Evolutionary conservation across 2,888 invertebrate genomes (phyloP), one percentile per base, ranked within the genome.

Genomic region (Camptogramma bilineatum): DNA sequence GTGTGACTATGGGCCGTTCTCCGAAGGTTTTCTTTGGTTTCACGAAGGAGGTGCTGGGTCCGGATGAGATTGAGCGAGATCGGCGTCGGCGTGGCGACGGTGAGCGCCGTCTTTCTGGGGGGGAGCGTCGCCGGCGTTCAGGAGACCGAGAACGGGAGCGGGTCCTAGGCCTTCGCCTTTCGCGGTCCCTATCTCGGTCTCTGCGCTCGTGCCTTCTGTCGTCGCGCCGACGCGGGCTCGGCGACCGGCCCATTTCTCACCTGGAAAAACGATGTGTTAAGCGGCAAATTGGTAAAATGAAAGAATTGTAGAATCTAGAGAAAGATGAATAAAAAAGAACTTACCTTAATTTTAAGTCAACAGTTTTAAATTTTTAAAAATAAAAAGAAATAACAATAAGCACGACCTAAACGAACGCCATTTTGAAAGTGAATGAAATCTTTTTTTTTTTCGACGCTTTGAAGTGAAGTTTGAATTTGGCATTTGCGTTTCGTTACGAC

Each of bases 1-100:
- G 98, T 79, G 95, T 94, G 70, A 96, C 94, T 72, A 94, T 94
- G 17, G 96, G 96, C 58, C 95, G 94, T 75, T 95, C 95, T 31
- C 87, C 84, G 70, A 89, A 91, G 1, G 85, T 83, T 63, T 91
- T 92, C 65, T 84, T 89, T 1, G 85, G 85, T 68, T 88, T 91
- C 2, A 81, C 80, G 76, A 92, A 91, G 24, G 91, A 87, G 18
- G 87, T 80, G 74, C 94, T 75, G 54, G 93, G 82, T 0, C 85
- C 78, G 0, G 90, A 83, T 0, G 92, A 95, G 0, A 73, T 19
- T 0, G 90, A 86, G 0, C 90, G 80, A 0, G 88, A 87, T 18
- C 90, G 82, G 58, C 90, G 81, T 52, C 91, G 70, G 73, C 82
- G 82, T 67, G 83, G 82, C 28, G 83, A 82, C 66, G 82, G 82